Base-by-base conservation (phyloP, 2,113 vertebrate species). In the Archocentrus centrarchus region DNA sequence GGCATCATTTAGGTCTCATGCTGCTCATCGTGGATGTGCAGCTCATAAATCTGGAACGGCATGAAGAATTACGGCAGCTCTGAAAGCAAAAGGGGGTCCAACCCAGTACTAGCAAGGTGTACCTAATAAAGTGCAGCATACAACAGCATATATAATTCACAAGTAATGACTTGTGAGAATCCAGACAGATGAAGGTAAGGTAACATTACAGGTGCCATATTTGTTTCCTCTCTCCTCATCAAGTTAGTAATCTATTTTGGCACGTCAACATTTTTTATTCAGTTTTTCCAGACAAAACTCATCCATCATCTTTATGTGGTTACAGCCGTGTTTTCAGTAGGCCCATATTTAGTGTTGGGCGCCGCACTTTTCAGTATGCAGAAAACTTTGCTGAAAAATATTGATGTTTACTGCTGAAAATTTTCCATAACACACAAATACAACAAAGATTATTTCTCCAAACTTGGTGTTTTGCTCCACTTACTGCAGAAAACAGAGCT, bases 241-340 rank as follows among this genome's bases (percentile, higher is more conserved):
- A 50, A 17, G 47, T 7, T 50, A 50, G 15, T 50, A 50, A 50
- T 50, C 5, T 17, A 50, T 17, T 47, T 13, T 47, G 44, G 47
- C 47, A 17, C 3, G 13, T 47, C 44, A 47, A 47, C 44, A 50
- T 18, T 50, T 50, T 50, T 50, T 17, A 18, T 7, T 13, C 14
- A 6, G 2, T 50, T 17, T 14, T 44, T 50, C 13, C 14, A 15
- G 35, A 6, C 5, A 50, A 50, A 17, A 17, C 47, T 50, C 14
- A 3, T 13, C 6, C 5, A 50, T 50, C 47, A 50, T 2, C 50
- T 1, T 70, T 50, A 70, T 70, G 15, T 0, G 0, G 27, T 70
- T 70, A 30, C 22, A 70, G 66, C 30, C 50, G 27, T 50, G 0
- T 0, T 0, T 50, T 30, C 41, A 70, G 5, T 44, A 15, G 64